These are phyloP conservation scores for Notiomystis cincta DNA, from an alignment of 2,113 vertebrate genomes.

Conservation along the genomic window DNA sequence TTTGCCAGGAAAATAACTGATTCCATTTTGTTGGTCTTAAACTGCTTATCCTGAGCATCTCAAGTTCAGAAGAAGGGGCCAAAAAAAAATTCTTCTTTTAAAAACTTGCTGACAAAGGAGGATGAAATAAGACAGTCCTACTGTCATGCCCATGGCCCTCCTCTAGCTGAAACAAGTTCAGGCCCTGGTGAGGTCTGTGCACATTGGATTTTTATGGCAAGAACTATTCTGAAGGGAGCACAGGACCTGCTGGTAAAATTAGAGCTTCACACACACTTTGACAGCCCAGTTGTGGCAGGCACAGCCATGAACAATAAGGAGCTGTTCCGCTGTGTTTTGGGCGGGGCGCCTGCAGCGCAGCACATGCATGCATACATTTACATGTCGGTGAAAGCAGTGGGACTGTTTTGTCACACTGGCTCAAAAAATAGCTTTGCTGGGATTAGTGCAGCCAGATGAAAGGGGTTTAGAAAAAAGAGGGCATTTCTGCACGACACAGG, in stretches of 20 bases:
- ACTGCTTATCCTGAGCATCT: background rate
- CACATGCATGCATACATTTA: background rate
- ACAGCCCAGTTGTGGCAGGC: background rate
- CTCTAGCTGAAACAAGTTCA: background rate
- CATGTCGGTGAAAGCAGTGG: background rate
- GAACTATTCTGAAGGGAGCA: background rate
- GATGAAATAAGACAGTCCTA: background rate
- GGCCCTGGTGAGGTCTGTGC: background rate
- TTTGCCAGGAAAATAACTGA: conserved; percentile 35
- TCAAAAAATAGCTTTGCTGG: background rate
- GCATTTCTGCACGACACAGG: background rate
- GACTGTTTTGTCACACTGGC: background rate
- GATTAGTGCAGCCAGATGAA: background rate
- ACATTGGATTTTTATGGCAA: background rate
- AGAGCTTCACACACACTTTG: background rate
- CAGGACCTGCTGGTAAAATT: background rate
- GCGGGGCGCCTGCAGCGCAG: accelerated
- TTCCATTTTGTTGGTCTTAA: conserved; percentile 4
- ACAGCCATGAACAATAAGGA: background rate
- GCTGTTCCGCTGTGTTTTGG: background rate
- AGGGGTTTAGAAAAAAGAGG: background rate
- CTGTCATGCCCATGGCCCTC: background rate
- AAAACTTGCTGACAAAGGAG: background rate
- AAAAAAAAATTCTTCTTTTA: background rate
- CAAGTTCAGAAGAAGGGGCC: background rate